phyloP scores from a whole-genome alignment of 2,113 vertebrate species.

The Gobiocypris rarus region DNA sequence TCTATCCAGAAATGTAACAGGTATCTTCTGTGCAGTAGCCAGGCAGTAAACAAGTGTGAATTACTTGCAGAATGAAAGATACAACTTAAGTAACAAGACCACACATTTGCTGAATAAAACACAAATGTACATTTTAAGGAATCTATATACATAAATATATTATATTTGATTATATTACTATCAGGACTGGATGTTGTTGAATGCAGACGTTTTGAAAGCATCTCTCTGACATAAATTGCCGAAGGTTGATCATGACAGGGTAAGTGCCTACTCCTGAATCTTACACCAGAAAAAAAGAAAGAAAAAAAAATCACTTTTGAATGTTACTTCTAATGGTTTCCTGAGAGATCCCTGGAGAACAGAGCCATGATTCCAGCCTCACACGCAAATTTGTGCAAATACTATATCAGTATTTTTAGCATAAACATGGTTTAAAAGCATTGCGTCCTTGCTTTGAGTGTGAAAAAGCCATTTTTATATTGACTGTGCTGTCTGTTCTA shows the following conservation, averaged over 20 bases:
- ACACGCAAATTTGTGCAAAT: constrained; percentile 75
- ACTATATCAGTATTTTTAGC: constrained; percentile 78
- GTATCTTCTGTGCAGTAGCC: constrained; percentile 74
- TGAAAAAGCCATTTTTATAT: constrained; percentile 84
- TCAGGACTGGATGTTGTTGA: constrained; percentile 45
- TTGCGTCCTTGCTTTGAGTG: constrained; percentile 82
- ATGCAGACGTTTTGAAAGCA: constrained; percentile 32
- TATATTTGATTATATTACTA: constrained; percentile 41
- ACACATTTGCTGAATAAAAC: constrained; percentile 74
- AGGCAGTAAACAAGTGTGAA: constrained; percentile 75
- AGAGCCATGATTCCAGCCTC: constrained; percentile 70
- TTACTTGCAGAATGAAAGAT: constrained; percentile 68
- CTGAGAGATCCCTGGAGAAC: constrained; percentile 42
- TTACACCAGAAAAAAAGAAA: constrained; percentile 58
- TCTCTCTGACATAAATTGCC: constrained; percentile 56
- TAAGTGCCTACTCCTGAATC: constrained; percentile 82
- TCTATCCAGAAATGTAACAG: constrained; percentile 78
- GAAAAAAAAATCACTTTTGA: constrained; percentile 10
- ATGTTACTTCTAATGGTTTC: constrained; percentile 42
- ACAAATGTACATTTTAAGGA: constrained; percentile 59
- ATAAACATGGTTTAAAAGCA: constrained; percentile 69
- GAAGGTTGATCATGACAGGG: constrained; percentile 71
- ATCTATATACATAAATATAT: constrained; percentile 38
- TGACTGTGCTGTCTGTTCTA: constrained; percentile 81
- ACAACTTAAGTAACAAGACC: constrained; percentile 72